Percentiles rank a stretch among this genome's conserved stretches.
phyloP scores from a whole-genome alignment of 2,113 vertebrate genomes.

The Salminus brasiliensis region DNA sequence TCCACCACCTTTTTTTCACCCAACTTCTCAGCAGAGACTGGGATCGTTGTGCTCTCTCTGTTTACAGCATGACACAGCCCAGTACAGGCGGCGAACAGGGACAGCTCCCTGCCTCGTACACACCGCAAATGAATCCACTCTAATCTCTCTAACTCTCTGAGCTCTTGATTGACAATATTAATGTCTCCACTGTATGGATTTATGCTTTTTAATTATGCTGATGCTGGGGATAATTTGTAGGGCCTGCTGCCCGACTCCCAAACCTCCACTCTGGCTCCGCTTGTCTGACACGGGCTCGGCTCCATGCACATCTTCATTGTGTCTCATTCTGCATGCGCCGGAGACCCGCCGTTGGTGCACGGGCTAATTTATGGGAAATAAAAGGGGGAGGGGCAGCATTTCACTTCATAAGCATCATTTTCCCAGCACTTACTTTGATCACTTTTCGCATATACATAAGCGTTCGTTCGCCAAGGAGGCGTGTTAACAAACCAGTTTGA shows the following conservation, averaged over 20 bases:
- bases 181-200: constrained; percentile 45
- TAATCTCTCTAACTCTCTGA: neutral
- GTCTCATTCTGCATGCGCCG: constrained; percentile 35
- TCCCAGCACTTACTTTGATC: constrained; percentile 46
- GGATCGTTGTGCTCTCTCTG: constrained; percentile 41
- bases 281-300: constrained; percentile 28
- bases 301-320: constrained; percentile 21
- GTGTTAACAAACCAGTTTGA: constrained; percentile 32
- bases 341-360: constrained; percentile 35
- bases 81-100: neutral
- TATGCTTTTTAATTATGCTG: constrained; percentile 56
- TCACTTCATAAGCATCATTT: constrained; percentile 37
- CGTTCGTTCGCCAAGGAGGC: constrained; percentile 11
- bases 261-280: constrained; percentile 24
- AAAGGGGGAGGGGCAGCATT: neutral
- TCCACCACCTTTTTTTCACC: constrained; percentile 37
- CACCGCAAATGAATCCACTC: constrained; percentile 30
- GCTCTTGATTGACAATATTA: constrained; percentile 51
- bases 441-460: constrained; percentile 17
- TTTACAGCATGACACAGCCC: neutral
- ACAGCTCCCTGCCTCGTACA: constrained; percentile 3
- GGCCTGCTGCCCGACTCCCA: constrained; percentile 24
- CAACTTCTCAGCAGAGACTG: constrained; percentile 54
- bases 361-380: constrained; percentile 39
- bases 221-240: constrained; percentile 53